Evolutionary conservation across 2,797 vertebrate species (phyloP), one percentile per base, ranked within the genome.

Genomic region (Podarcis siculus): DNA sequence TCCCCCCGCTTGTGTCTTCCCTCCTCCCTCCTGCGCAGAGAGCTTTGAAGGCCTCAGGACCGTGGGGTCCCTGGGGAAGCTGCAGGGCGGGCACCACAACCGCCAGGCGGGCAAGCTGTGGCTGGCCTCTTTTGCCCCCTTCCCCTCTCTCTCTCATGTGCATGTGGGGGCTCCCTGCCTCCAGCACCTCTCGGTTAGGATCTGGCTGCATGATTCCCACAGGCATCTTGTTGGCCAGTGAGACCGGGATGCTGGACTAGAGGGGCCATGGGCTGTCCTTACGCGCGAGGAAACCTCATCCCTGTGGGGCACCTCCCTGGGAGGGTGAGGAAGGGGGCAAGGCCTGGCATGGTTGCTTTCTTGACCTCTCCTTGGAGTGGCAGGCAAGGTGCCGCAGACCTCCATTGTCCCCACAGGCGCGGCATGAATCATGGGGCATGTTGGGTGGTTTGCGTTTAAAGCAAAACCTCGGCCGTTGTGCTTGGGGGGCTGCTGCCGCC

Each of bases 1-100:
- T 55, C 13, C 77, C 91, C 86, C 58, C 79, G 96, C 96, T 97
- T 87, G 77, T 84, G 0, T 23, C 37, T 77, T 61, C 3, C 1
- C 67, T 88, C 39, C 82, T 85, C 87, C 89, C 39, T n/a, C 82
- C 86, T 0, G 0, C 5, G 5, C 82, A 71, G 72, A 61, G 86
- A 39, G 91, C 90, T 73, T 80, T 1, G 4, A 5, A 23, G 82
- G 23, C 83, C 55, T 73, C 42, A 64, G 92, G 89, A 6, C 0
- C 0, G 87, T 85, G 89, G 86, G 3, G 1, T 30, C 64, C 72
- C 89, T 82, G 0, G 49, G 3, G 49, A 30, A 55, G 5, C 55
- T 12, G 49, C 12, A 13, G 67, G 69, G 69, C 13, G 5, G 82
- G 39, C 3, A 8, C 49, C 17, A 8, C 8, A 8, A 25, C 1